Evolutionary conservation across 2,888 invertebrate genomes (phyloP).

Genomic region (Dasypolia templi): DNA sequence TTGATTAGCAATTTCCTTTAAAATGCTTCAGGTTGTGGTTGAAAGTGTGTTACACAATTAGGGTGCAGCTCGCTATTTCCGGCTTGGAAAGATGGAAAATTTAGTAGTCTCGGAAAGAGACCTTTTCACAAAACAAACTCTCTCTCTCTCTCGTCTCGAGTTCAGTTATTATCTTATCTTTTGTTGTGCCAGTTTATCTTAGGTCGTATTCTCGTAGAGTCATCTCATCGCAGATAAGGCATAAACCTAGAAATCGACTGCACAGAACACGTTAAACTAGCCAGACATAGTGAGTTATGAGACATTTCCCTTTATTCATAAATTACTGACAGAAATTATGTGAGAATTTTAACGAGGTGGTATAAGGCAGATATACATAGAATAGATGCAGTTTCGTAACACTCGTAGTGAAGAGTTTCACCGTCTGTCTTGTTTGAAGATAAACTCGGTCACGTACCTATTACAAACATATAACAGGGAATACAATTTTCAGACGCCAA

Average conservation of each 20-base stretch:
- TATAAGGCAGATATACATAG: conserved; percentile 46
- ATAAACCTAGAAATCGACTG: conserved; percentile 34
- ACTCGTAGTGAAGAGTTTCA: conserved; percentile 45
- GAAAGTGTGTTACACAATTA: too few relatives aligned
- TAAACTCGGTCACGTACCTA: conserved; percentile 56
- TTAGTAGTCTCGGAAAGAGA: conserved; percentile 3
- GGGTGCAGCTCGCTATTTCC: conserved; percentile 29
- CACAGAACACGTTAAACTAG: conserved; percentile 30
- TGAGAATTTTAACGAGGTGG: conserved; percentile 55
- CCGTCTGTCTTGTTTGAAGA: conserved; percentile 57
- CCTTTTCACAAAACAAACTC: too few relatives aligned
- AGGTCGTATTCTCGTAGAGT: conserved; percentile 1
- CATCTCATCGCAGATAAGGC: neutral
- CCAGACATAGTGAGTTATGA: conserved; percentile 44
- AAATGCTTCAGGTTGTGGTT: too few relatives aligned
- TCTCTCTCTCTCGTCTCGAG: too few relatives aligned
- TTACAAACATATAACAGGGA: conserved; percentile 35
- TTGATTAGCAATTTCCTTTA: too few relatives aligned
- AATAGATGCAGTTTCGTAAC: conserved; percentile 54
- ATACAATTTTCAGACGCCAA: conserved; percentile 21
- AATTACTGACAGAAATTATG: conserved; percentile 55
- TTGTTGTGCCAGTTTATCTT: conserved; percentile 30
- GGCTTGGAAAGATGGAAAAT: conserved; percentile 24
- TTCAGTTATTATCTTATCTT: conserved; percentile 32
- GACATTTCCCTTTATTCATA: conserved; percentile 52